Conservation (phyloP, 2,797 vertebrate genomes). For the Trematomus bernacchii region DNA sequence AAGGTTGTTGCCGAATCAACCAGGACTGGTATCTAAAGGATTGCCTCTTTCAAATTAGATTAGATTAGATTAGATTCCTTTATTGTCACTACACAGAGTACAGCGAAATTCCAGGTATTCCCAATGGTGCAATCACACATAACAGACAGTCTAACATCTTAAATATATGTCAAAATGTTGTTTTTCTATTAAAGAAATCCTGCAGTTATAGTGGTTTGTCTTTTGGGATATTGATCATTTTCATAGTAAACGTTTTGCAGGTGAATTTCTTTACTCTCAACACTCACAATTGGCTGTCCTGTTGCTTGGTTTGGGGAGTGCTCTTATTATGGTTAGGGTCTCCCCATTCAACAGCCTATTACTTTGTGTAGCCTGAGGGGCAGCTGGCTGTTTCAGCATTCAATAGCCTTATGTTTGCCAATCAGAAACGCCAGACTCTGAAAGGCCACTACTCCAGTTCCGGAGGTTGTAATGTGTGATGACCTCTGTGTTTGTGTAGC, state of each 20-base stretch:
- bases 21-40: no score
- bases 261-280: slow-evolving; percentile 31
- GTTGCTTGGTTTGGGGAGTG: slow-evolving; percentile 35
- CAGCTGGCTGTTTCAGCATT: slow-evolving; percentile 65
- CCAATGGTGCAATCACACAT: no score
- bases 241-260: slow-evolving; percentile 9
- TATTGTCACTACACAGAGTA: no score
- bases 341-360: slow-evolving; percentile 66
- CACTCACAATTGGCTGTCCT: slow-evolving; percentile 26
- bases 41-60: no score
- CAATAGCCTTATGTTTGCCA: slow-evolving; percentile 71
- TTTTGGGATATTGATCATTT: slow-evolving; percentile 16
- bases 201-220: neutral
- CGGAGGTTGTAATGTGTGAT: slow-evolving; percentile 33
- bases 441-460: slow-evolving; percentile 34
- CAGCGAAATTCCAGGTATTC: no score
- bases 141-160: neutral
- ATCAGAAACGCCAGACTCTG: slow-evolving; percentile 51
- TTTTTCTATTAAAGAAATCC: neutral
- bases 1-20: no score
- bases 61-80: no score
- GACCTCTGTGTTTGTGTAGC: slow-evolving; percentile 43
- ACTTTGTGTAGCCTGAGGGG: slow-evolving; percentile 64
- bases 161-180: neutral
- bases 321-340: slow-evolving; percentile 55